Conservation (phyloP, 1,140 invertebrate genomes). For the Octopus sinensis region DNA sequence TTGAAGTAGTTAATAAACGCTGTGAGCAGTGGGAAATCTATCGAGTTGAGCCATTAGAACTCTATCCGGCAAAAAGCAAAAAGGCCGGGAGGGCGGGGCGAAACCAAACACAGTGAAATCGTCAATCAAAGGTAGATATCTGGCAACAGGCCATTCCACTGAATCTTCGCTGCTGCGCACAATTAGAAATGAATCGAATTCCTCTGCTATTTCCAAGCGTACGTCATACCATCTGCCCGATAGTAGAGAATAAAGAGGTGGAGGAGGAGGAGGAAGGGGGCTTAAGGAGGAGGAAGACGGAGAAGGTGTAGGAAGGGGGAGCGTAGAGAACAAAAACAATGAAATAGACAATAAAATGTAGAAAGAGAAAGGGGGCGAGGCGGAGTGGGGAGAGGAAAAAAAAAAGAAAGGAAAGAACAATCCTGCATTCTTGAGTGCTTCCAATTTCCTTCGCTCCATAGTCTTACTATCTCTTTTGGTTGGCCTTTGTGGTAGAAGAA, state of each 20-base stretch:
- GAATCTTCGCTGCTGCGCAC: too few relatives aligned
- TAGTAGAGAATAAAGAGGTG: neutral
- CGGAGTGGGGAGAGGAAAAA: neutral
- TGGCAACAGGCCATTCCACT: neutral
- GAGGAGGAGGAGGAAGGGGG: neutral
- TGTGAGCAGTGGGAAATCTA: neutral
- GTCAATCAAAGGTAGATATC: neutral
- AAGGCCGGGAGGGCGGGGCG: neutral
- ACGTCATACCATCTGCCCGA: neutral
- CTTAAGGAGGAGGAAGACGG: neutral
- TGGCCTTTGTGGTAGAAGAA: too few relatives aligned
- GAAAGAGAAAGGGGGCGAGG: neutral
- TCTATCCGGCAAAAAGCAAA: neutral
- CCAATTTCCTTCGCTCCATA: too few relatives aligned
- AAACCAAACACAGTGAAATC: neutral
- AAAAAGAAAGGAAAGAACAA: neutral
- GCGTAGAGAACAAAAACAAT: neutral
- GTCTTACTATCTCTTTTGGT: too few relatives aligned
- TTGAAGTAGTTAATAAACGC: neutral
- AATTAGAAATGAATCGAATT: neutral
- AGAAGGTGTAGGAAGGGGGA: neutral
- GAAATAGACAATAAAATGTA: neutral
- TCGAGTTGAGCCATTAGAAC: neutral
- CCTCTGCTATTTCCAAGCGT: neutral
- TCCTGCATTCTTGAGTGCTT: too few relatives aligned